Evolutionary conservation across 2,888 invertebrate species (phyloP).

Genomic region (Diloba caeruleocephala): DNA sequence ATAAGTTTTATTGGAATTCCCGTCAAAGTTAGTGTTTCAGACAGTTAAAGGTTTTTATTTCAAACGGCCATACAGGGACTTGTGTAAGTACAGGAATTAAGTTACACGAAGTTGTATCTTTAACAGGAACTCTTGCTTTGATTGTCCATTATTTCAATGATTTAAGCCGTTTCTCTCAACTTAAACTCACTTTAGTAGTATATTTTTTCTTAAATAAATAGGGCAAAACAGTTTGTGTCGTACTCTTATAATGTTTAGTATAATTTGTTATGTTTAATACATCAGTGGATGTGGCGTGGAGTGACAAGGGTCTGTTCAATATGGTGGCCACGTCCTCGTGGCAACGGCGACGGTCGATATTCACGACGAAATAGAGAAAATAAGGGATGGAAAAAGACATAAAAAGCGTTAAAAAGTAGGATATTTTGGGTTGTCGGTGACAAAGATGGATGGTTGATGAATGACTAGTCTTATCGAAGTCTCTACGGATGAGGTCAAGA

Average conservation of each 20-base stretch:
- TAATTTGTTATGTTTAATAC: conserved; percentile 44
- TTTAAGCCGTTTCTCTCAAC: too few relatives aligned
- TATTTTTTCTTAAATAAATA: conserved; percentile 7
- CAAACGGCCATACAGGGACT: too few relatives aligned
- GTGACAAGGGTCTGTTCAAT: conserved; percentile 41
- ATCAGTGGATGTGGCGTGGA: conserved; percentile 5
- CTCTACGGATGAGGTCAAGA: neutral
- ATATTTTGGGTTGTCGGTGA: conserved; percentile 1
- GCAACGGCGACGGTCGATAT: neutral
- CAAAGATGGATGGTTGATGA: conserved; percentile 26
- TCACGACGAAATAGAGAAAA: conserved; percentile 21
- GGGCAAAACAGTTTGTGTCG: neutral
- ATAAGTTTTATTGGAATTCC: too few relatives aligned
- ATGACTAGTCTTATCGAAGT: conserved; percentile 13
- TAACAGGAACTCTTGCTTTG: too few relatives aligned
- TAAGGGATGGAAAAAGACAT: conserved; percentile 29
- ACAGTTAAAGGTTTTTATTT: too few relatives aligned
- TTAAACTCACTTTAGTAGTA: too few relatives aligned
- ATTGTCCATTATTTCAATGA: too few relatives aligned
- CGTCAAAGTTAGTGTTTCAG: too few relatives aligned
- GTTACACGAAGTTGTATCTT: too few relatives aligned
- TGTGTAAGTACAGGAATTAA: too few relatives aligned
- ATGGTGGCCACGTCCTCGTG: neutral
- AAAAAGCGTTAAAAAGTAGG: conserved; percentile 30
- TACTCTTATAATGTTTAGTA: conserved; percentile 11